Conservation (phyloP, 2,113 vertebrate species). For the Grantiella picta region DNA sequence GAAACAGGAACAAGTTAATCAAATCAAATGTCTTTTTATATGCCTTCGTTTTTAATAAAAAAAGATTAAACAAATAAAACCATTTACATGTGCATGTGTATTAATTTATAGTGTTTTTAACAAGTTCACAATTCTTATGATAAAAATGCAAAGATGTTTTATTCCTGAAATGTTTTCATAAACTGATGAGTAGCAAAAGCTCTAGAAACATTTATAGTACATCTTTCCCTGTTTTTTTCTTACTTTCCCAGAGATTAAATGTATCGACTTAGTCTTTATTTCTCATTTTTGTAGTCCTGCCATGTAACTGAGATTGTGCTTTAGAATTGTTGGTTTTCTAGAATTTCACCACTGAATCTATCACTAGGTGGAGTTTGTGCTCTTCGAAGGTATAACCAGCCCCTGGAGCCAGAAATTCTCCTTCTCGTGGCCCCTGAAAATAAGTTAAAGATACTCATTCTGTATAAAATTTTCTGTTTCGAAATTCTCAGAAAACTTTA, state of each 20-base stretch:
- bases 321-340: neutral
- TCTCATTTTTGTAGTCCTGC: neutral
- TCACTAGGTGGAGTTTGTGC: conserved; percentile 26
- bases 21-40: neutral
- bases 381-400: neutral
- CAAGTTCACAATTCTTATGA: neutral
- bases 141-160: neutral
- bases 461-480: neutral
- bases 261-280: neutral
- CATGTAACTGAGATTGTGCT: neutral
- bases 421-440: neutral
- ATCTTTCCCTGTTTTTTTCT: neutral
- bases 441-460: neutral
- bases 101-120: neutral
- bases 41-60: neutral
- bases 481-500: neutral
- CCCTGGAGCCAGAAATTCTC: neutral
- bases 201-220: neutral
- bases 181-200: neutral
- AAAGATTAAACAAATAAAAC: neutral
- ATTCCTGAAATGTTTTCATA: neutral
- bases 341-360: neutral
- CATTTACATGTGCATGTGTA: neutral
- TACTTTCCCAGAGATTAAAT: neutral
- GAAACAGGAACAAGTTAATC: neutral